A percentile compares a stretch with the other conserved stretches of the same genome.
Evolutionary conservation across 2,113 vertebrate genomes (phyloP).

Genomic region (Pogona vitticeps): DNA sequence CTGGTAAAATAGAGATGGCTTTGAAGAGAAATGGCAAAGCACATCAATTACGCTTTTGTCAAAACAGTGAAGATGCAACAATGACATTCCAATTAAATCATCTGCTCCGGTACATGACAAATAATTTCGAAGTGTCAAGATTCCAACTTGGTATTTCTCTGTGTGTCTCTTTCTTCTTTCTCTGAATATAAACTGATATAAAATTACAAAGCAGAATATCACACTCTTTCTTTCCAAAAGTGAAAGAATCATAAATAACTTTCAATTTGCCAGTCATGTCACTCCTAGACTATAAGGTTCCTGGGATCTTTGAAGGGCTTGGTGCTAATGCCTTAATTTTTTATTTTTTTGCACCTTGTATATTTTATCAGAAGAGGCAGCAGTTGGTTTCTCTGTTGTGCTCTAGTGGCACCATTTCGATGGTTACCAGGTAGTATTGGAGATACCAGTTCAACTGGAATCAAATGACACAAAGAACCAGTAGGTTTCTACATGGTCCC

Average conservation of each 20-base stretch:
- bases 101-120: conserved; percentile 4
- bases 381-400: background rate
- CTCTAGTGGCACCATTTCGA: background rate
- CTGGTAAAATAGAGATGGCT: background rate
- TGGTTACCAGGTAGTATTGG: too few species aligned
- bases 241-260: background rate
- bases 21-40: conserved; percentile 8
- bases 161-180: background rate
- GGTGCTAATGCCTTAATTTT: background rate
- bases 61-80: background rate
- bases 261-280: background rate
- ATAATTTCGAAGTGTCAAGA: conserved; percentile 15
- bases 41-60: background rate
- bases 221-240: background rate
- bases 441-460: background rate
- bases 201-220: background rate
- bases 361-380: background rate
- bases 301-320: background rate
- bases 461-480: background rate
- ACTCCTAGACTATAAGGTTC: background rate
- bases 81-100: conserved; percentile 20
- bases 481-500: background rate
- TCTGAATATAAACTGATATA: conserved; percentile 1
- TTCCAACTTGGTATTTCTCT: conserved; percentile 1
- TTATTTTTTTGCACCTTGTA: background rate